A percentile compares a stretch with the other conserved stretches of the same genome.
phyloP scores from a whole-genome alignment of 1,140 invertebrate species.

The Tribolium castaneum region DNA sequence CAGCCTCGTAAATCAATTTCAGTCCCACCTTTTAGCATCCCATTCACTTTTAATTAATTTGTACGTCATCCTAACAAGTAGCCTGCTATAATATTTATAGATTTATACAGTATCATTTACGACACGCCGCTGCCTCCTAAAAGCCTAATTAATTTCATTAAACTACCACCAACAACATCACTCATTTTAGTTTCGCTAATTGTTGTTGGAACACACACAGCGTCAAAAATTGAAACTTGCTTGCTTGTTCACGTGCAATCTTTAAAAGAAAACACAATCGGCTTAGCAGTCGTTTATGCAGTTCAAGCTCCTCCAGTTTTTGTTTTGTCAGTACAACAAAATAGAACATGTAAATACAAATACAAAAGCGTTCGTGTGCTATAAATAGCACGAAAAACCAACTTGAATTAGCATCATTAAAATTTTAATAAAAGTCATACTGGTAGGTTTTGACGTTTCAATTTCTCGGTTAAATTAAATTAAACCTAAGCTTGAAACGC shows the following conservation, averaged over 20 bases:
- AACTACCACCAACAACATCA: not conserved
- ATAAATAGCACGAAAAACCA: not conserved
- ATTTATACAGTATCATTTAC: constrained; percentile 26
- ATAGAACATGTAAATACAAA: not conserved
- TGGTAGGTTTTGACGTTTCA: not conserved
- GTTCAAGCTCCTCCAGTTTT: not conserved
- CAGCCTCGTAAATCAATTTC: constrained; percentile 35
- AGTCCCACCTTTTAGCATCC: constrained; percentile 34
- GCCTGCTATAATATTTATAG: constrained; percentile 23
- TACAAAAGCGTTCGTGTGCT: not conserved
- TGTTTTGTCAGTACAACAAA: not conserved
- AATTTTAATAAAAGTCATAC: not conserved
- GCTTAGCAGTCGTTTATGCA: not conserved
- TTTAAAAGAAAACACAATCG: not conserved
- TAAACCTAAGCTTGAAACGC: not conserved
- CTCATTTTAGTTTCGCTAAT: not conserved
- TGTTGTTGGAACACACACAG: too few relatives aligned
- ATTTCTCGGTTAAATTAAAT: not conserved
- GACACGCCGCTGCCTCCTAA: not conserved
- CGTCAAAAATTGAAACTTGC: not conserved
- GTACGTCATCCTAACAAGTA: constrained; percentile 23
- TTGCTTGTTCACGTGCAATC: not conserved
- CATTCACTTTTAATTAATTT: constrained; percentile 35
- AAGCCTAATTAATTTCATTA: constrained; percentile 17
- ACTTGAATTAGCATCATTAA: not conserved